These are phyloP conservation scores for Elaphurus davidianus DNA, from an alignment of 2,113 vertebrate species.

Conservation along the genomic window DNA sequence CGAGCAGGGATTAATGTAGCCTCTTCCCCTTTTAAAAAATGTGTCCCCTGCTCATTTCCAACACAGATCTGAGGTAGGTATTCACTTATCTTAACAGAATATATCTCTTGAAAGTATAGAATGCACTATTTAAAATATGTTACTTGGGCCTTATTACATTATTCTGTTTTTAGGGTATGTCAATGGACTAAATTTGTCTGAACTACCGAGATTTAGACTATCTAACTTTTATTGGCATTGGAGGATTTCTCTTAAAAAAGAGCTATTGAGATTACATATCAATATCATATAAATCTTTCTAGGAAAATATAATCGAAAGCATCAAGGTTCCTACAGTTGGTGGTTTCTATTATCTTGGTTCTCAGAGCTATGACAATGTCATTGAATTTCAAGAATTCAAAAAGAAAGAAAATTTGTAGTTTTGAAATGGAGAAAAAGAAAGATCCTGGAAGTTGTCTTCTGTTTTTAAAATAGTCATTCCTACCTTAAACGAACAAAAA, in stretches of 20 bases:
- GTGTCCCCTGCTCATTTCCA: background rate
- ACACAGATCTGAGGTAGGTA: background rate
- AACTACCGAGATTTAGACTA: conserved; percentile 57
- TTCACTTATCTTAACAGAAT: background rate
- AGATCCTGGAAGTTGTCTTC: background rate
- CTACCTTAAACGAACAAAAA: conserved; percentile 60
- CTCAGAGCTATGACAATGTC: conserved; percentile 63
- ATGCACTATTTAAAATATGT: background rate
- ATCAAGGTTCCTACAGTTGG: conserved; percentile 74
- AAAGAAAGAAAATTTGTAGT: conserved; percentile 59
- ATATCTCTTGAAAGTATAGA: background rate
- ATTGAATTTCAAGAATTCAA: conserved; percentile 60
- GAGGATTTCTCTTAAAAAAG: conserved; percentile 75
- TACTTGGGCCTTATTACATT: conserved; percentile 50
- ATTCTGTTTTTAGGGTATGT: conserved; percentile 44
- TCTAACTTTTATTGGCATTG: conserved; percentile 64
- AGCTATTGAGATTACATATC: conserved; percentile 79
- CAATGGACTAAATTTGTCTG: conserved; percentile 64
- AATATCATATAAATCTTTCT: conserved; percentile 83
- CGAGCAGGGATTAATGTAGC: background rate
- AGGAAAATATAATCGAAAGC: conserved; percentile 86
- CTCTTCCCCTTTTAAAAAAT: conserved; percentile 6
- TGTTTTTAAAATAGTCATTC: conserved; percentile 68
- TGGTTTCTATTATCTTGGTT: conserved; percentile 69
- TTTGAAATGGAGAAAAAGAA: conserved; percentile 66